Conservation (phyloP, 2,113 vertebrate genomes). For the Solea solea region DNA sequence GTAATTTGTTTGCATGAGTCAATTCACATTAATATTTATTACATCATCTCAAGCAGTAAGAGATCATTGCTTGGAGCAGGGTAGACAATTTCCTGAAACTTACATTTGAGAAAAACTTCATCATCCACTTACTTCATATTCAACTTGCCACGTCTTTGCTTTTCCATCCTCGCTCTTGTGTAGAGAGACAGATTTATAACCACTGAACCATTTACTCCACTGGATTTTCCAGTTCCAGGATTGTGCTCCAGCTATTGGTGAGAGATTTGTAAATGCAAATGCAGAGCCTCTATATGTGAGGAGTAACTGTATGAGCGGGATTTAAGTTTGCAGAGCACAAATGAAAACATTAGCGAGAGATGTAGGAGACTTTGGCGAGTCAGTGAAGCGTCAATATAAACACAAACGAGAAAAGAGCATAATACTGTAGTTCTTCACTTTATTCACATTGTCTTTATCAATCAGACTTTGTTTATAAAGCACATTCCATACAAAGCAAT, state of each 20-base stretch:
- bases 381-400: not conserved
- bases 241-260: not conserved
- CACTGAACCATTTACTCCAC: not conserved
- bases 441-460: not conserved
- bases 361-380: not conserved
- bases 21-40: too few species aligned
- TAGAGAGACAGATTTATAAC: not conserved
- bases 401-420: not conserved
- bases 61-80: too few species aligned
- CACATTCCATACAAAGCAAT: too few species aligned
- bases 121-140: not conserved
- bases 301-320: not conserved
- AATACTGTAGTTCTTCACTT: not conserved
- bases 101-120: not conserved
- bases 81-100: not conserved
- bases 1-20: too few species aligned
- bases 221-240: not conserved
- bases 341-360: not conserved
- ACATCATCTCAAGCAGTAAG: too few species aligned
- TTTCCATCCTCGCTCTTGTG: not conserved
- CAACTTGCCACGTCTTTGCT: not conserved
- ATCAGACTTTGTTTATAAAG: too few species aligned
- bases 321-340: not conserved
- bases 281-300: not conserved
- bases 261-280: conserved; percentile 15